Evolutionary conservation across 2,113 vertebrate species (phyloP).

Genomic region (Rhea pennata): DNA sequence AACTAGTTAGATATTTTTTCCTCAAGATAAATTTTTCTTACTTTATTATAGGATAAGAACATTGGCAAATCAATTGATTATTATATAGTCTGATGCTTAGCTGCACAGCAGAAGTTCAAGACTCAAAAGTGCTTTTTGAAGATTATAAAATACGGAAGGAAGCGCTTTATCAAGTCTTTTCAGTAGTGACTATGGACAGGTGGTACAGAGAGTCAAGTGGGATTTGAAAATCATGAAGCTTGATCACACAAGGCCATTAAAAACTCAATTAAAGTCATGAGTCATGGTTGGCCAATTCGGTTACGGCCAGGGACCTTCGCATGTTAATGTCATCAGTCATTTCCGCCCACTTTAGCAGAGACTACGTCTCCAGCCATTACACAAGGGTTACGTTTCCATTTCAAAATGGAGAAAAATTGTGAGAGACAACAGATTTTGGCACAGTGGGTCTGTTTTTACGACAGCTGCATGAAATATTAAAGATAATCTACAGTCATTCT

Average conservation of each 20-base stretch:
- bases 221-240: conserved; percentile 33
- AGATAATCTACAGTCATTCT: neutral
- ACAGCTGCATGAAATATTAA: neutral
- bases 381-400: neutral
- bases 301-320: conserved; percentile 50
- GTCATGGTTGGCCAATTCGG: conserved; percentile 60
- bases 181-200: neutral
- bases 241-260: conserved; percentile 51
- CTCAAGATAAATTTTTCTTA: neutral
- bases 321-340: conserved; percentile 45
- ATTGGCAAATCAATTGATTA: neutral
- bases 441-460: neutral
- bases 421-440: neutral
- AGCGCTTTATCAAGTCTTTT: neutral
- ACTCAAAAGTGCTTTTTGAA: neutral
- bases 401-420: neutral
- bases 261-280: conserved; percentile 56
- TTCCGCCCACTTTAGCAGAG: neutral
- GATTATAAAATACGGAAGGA: neutral
- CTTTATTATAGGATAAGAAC: neutral
- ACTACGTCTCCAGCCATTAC: conserved; percentile 3
- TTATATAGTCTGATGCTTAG: neutral
- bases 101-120: neutral
- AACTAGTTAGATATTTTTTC: neutral
- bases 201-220: neutral